Evolutionary conservation across 2,113 vertebrate genomes (phyloP).

Genomic region (Hydropotes inermis): DNA sequence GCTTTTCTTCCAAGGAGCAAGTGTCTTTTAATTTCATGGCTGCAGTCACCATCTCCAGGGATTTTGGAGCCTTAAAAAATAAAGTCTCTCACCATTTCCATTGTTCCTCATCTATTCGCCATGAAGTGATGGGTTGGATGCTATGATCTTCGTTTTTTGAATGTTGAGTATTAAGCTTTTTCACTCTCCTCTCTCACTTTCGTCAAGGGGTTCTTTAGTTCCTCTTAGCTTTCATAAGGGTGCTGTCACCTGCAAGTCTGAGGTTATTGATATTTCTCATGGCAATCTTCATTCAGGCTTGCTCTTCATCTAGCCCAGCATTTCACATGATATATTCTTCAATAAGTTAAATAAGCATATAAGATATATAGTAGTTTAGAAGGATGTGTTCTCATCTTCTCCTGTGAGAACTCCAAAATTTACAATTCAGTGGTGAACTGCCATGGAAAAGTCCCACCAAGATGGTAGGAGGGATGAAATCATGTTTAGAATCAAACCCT

Average conservation of each 20-base stretch:
- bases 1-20: not conserved
- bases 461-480: not conserved
- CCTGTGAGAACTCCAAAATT: not conserved
- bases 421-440: not conserved
- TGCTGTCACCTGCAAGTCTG: not conserved
- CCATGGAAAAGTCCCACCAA: not conserved
- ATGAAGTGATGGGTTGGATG: not conserved
- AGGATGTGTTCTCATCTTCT: not conserved
- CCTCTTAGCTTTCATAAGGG: not conserved
- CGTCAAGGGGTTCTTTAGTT: not conserved
- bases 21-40: not conserved
- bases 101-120: not conserved
- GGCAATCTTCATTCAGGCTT: not conserved
- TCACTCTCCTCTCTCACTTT: not conserved
- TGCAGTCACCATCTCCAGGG: not conserved
- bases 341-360: not conserved
- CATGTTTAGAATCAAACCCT: not conserved
- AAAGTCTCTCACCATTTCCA: not conserved
- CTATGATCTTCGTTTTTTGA: not conserved
- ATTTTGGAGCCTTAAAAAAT: not conserved
- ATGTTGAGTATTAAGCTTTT: not conserved
- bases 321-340: not conserved
- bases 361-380: not conserved
- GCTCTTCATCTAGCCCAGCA: not conserved
- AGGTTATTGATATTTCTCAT: not conserved